A percentile compares a stretch with the other conserved stretches of the same genome.
Conservation (phyloP, 2,888 invertebrate species). For the Pollenia angustigena region DNA sequence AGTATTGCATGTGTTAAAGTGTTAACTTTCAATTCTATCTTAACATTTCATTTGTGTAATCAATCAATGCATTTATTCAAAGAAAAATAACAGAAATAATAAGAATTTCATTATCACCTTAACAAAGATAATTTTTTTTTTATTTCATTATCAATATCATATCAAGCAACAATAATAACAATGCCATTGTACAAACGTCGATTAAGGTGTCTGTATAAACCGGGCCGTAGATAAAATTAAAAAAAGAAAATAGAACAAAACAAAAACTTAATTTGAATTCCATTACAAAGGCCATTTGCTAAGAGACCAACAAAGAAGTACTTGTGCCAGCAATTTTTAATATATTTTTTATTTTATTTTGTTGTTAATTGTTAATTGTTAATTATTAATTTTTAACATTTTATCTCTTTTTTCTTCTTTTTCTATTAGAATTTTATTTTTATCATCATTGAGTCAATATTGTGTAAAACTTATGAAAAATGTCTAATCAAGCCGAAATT, state of each 20-base stretch:
- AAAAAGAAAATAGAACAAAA: constrained; percentile 3
- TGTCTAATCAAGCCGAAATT: constrained; percentile 81
- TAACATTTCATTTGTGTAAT: constrained; percentile 17
- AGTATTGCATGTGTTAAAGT: too few species aligned
- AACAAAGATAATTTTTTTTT: constrained; percentile 51
- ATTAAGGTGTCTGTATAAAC: constrained; percentile 39
- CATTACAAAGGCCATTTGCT: constrained; percentile 4
- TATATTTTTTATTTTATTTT: not conserved
- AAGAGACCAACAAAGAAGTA: constrained; percentile 24
- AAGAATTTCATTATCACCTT: constrained; percentile 47
- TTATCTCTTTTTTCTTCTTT: not conserved
- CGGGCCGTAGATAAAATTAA: constrained; percentile 26
- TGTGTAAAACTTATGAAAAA: constrained; percentile 18
- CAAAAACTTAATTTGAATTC: constrained; percentile 19
- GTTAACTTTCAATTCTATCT: not conserved
- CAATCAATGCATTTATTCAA: constrained; percentile 17
- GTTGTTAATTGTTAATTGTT: too few species aligned
- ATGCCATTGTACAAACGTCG: not conserved
- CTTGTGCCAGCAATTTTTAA: not conserved
- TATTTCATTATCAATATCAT: constrained; percentile 41
- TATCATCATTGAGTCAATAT: constrained; percentile 20
- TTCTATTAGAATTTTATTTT: not conserved
- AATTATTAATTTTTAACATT: not conserved
- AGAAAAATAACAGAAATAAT: constrained; percentile 4
- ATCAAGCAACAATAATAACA: constrained; percentile 38